phyloP scores from a whole-genome alignment of 1,140 invertebrate species.

The Coboldia fuscipes region DNA sequence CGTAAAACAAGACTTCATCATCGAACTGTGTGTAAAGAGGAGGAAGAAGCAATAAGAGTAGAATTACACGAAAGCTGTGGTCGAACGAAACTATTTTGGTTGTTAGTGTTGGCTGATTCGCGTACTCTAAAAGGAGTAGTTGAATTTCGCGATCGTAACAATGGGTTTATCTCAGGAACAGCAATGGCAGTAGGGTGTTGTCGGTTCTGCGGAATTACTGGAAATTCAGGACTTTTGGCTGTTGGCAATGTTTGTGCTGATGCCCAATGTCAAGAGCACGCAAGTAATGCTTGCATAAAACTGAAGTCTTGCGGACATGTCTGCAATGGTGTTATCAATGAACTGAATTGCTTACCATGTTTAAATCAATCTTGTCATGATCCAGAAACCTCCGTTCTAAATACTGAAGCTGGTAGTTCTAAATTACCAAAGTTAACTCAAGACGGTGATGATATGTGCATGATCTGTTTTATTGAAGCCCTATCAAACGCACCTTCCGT shows the following conservation, averaged over 20 bases:
- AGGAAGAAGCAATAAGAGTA: slow-evolving; percentile 82
- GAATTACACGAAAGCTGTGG: slow-evolving; percentile 93
- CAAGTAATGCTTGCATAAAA: slow-evolving; percentile 63
- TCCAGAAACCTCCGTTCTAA: too few relatives aligned
- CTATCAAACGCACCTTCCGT: slow-evolving; percentile 87
- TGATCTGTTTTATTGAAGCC: slow-evolving; percentile 97
- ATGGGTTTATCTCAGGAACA: slow-evolving; percentile 18
- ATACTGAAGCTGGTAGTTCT: slow-evolving; percentile 33
- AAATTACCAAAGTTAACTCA: slow-evolving; percentile 43
- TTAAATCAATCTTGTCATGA: slow-evolving; percentile 27
- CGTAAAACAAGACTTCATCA: slow-evolving; percentile 67
- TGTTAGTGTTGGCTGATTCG: slow-evolving; percentile 77
- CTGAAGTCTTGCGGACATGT: slow-evolving; percentile 72
- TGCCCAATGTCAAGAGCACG: slow-evolving; percentile 81
- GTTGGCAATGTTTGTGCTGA: slow-evolving; percentile 87
- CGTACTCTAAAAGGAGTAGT: slow-evolving; percentile 82
- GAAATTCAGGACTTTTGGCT: slow-evolving; percentile 62
- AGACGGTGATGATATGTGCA: slow-evolving; percentile 97
- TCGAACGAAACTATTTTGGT: slow-evolving; percentile 85
- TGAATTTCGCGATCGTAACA: slow-evolving; percentile 67
- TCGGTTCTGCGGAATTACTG: slow-evolving; percentile 75
- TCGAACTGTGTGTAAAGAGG: slow-evolving; percentile 87
- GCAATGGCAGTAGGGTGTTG: slow-evolving; percentile 47
- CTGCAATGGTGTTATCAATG: slow-evolving; percentile 76
- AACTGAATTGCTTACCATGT: slow-evolving; percentile 70